These are phyloP conservation scores for Neodon shergylaensis DNA, from an alignment of 2,113 vertebrate genomes.

Conservation along the genomic window DNA sequence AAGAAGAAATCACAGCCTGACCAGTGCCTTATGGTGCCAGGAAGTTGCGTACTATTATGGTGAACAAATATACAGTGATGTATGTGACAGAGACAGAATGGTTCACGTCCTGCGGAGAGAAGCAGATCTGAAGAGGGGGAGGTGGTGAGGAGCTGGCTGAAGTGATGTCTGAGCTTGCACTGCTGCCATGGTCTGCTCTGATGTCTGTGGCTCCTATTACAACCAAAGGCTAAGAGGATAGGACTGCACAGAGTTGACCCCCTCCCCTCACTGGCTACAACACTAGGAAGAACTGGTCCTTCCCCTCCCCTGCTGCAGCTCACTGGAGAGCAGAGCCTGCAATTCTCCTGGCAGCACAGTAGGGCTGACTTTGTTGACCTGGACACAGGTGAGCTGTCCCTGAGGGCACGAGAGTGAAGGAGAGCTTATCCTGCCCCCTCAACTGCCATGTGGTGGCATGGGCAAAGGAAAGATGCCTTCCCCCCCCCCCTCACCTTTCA, in stretches of 20 bases:
- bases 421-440: neutral
- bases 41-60: neutral
- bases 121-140: neutral
- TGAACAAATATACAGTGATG: neutral
- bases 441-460: neutral
- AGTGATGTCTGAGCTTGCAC: neutral
- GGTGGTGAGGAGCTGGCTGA: neutral
- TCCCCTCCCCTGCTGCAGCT: neutral
- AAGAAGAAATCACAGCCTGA: neutral
- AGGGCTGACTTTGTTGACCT: neutral
- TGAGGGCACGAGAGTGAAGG: neutral
- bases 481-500: neutral
- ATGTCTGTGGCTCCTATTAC: neutral
- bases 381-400: neutral
- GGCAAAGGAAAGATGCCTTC: neutral
- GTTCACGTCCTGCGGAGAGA: neutral
- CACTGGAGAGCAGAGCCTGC: neutral
- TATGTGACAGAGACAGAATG: neutral
- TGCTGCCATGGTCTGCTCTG: neutral
- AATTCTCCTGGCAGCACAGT: neutral
- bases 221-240: neutral
- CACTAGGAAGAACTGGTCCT: neutral
- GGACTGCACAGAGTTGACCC: neutral
- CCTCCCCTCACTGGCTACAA: neutral
- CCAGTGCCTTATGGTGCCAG: neutral